Evolutionary conservation across 64 coral and sea anemone species (phyloP), one percentile per base, ranked within the genome.

Genomic region (Montipora efflorescens): DNA sequence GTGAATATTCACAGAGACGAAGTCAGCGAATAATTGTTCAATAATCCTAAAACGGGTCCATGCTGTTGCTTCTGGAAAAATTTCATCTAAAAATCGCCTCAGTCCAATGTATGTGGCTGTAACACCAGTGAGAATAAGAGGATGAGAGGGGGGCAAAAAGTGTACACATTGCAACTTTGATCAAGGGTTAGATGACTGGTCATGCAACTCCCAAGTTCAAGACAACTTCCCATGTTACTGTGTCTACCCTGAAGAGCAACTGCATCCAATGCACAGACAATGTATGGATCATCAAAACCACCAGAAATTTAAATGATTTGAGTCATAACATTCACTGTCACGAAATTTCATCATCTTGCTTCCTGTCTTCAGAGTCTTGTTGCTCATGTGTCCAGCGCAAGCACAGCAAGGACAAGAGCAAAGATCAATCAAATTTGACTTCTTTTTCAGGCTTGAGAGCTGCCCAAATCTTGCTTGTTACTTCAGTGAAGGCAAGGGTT

Each of bases 401-500:
- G 19, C 47, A 78, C 14, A 78, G 45, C 45, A 78, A 11, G 45
- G 76, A 78, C 76, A 49, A 0, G 4, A 78, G 76, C 2, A 16
- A 49, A 13, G 13, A 83, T 85, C 94, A 97, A 53, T 97, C 92
- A 1, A 81, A 9, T 59, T 97, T 97, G 47, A 48, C 48, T 55
- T 94, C 93, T 45, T 97, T 97, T 22, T 44, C 47, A 1, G 79
- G 76, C 3, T 36, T 13, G 4, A 97, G 58, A 62, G 73, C 89
- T 70, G 94, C 89, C 44, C 85, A 79, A 47, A 97, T 82, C 81
- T 97, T 97, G 82, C 57, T 85, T 15, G 88, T 81, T 64, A 97
- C 75, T 61, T 99, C 97, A 0, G 96, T 89, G 16, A 96, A 99
- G 58, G 96, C 81, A 11, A 99, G 82, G 16, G 94, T 99, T 7